These are phyloP conservation scores for Lordiphosa mommai DNA, from an alignment of 1,140 invertebrate species.

Conservation along the genomic window DNA sequence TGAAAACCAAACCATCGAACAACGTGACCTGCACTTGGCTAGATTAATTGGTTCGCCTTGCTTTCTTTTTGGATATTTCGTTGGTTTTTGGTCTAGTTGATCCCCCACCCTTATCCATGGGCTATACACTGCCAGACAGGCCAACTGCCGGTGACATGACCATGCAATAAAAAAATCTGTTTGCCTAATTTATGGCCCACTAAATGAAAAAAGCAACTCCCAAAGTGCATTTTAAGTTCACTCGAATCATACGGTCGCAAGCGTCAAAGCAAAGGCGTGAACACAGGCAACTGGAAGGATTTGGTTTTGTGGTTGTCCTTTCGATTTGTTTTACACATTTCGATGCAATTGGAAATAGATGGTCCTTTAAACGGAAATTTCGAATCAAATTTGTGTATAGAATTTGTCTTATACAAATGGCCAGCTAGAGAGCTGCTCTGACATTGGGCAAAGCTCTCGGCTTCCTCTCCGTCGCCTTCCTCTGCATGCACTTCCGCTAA, in stretches of 20 bases:
- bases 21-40: constrained; percentile 28
- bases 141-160: constrained; percentile 31
- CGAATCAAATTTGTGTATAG: constrained; percentile 29
- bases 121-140: neutral
- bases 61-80: constrained; percentile 12
- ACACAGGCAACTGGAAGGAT: neutral
- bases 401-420: constrained; percentile 4
- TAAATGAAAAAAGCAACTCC: constrained; percentile 56
- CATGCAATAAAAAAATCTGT: constrained; percentile 23
- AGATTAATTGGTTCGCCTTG: constrained; percentile 45
- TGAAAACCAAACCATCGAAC: neutral
- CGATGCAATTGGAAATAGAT: constrained; percentile 54
- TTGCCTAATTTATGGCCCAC: constrained; percentile 52
- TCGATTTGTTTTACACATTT: constrained; percentile 9
- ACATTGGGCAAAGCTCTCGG: constrained; percentile 11
- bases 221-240: constrained; percentile 51
- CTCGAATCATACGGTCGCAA: neutral
- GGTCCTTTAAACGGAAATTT: constrained; percentile 40
- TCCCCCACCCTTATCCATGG: no score
- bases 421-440: constrained; percentile 8
- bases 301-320: neutral
- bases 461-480: constrained; percentile 26
- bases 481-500: constrained; percentile 72
- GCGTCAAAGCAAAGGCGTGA: neutral
- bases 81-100: neutral